Percentiles rank a stretch among this genome's conserved stretches.
Evolutionary conservation across 2,113 vertebrate species (phyloP).

Genomic region (Acrocephalus arundinaceus): DNA sequence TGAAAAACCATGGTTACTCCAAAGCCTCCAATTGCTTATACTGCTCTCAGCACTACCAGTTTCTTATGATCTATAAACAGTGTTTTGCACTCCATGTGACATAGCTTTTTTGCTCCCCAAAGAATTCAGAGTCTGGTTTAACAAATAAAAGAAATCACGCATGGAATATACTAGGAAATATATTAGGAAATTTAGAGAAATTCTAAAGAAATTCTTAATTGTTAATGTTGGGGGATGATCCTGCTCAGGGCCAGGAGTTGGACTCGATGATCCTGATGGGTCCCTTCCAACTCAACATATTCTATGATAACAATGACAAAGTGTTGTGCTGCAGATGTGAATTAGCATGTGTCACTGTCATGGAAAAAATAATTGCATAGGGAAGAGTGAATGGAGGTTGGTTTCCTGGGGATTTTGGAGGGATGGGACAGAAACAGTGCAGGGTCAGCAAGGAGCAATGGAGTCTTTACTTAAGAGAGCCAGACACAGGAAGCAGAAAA

Average conservation of each 20-base stretch:
- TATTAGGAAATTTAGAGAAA: background rate
- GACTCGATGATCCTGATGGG: accelerated
- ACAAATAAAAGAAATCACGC: background rate
- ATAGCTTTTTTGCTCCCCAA: background rate
- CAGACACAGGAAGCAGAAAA: background rate
- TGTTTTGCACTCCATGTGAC: background rate
- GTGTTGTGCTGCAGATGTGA: background rate
- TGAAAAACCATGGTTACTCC: background rate
- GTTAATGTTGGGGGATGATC: background rate
- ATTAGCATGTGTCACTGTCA: background rate
- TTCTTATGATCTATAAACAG: background rate
- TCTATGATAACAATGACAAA: background rate
- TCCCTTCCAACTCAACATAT: background rate
- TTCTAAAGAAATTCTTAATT: background rate
- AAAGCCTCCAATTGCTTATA: background rate
- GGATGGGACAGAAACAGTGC: background rate
- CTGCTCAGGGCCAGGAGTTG: background rate
- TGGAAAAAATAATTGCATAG: accelerated
- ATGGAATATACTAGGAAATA: background rate
- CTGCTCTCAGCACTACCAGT: background rate
- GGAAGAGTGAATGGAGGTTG: background rate
- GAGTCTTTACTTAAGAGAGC: background rate
- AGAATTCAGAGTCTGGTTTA: background rate
- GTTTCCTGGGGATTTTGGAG: background rate
- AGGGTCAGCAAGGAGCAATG: background rate